These are phyloP conservation scores for Leucoptera coffeella DNA, from an alignment of 2,888 invertebrate genomes.

Conservation along the genomic window DNA sequence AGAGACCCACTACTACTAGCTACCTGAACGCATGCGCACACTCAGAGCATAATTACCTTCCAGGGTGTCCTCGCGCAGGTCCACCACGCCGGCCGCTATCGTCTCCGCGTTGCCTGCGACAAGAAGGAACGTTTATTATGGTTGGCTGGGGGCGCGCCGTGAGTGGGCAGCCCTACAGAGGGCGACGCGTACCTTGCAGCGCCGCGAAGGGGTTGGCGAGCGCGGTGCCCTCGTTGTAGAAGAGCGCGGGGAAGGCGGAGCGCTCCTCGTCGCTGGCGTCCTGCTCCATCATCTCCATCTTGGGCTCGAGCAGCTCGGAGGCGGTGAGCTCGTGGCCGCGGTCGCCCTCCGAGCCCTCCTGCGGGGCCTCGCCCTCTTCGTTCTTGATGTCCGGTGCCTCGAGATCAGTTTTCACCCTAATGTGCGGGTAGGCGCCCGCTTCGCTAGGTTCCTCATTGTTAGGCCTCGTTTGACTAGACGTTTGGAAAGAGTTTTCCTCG, in stretches of 20 bases:
- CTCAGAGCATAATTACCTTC: slow-evolving; percentile 35
- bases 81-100: slow-evolving; percentile 36
- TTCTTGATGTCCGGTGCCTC: slow-evolving; percentile 45
- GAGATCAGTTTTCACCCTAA: slow-evolving; percentile 52
- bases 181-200: slow-evolving; percentile 22
- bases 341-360: slow-evolving; percentile 40
- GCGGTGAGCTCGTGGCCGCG: slow-evolving; percentile 40
- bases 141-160: too few relatives aligned
- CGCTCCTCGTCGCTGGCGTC: slow-evolving; percentile 63
- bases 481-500: slow-evolving; percentile 49
- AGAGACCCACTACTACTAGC: too few relatives aligned
- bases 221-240: slow-evolving; percentile 35
- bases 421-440: slow-evolving; percentile 38
- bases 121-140: too few relatives aligned
- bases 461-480: slow-evolving; percentile 54
- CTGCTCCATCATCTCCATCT: slow-evolving; percentile 67
- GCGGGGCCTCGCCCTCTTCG: slow-evolving; percentile 39
- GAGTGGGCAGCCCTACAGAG: not conserved
- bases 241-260: slow-evolving; percentile 31
- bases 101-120: slow-evolving; percentile 44
- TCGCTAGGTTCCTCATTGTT: slow-evolving; percentile 51
- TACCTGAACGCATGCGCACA: too few relatives aligned
- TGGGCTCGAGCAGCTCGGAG: slow-evolving; percentile 55
- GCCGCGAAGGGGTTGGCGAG: slow-evolving; percentile 45
- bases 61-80: slow-evolving; percentile 36